phyloP scores from a whole-genome alignment of 2,888 invertebrate species.

The Linyphia triangularis region DNA sequence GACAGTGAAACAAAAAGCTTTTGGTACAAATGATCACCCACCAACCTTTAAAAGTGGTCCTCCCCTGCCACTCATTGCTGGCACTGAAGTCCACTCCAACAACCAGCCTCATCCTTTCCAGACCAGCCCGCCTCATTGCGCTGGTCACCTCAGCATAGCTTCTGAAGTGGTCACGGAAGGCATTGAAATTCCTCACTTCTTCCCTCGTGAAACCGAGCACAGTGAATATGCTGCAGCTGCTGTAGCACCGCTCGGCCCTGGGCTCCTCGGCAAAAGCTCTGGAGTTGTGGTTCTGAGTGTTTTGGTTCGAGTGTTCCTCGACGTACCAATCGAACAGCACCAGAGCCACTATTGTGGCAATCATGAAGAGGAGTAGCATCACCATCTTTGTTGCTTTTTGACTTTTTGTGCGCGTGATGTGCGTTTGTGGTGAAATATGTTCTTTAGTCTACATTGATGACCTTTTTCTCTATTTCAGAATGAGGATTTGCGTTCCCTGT shows the following conservation, averaged over 20 bases:
- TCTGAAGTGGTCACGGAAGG: conserved; percentile 76
- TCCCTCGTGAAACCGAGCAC: conserved; percentile 72
- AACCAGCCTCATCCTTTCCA: conserved; percentile 81
- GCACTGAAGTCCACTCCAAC: conserved; percentile 82
- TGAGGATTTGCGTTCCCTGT: no score
- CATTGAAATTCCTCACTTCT: conserved; percentile 70
- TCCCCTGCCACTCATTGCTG: conserved; percentile 82
- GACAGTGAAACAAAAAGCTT: no score
- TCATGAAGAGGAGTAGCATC: conserved; percentile 56
- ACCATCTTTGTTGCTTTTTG: no score
- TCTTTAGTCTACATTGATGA: no score
- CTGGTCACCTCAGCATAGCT: conserved; percentile 79
- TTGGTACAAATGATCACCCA: no score
- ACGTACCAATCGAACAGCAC: conserved; percentile 70
- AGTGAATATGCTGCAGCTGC: conserved; percentile 67
- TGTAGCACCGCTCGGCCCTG: conserved; percentile 54
- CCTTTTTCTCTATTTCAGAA: no score
- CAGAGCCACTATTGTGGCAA: conserved; percentile 68
- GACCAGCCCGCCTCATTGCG: conserved; percentile 81
- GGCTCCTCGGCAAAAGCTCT: conserved; percentile 34
- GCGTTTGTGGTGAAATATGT: neutral
- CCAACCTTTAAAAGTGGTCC: conserved; percentile 77
- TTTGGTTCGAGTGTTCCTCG: conserved; percentile 25
- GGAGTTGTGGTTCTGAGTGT: conserved; percentile 8
- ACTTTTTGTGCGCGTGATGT: neutral